Evolutionary conservation across 2,113 vertebrate genomes (phyloP).

Genomic region (Lycocorax pyrrhopterus): DNA sequence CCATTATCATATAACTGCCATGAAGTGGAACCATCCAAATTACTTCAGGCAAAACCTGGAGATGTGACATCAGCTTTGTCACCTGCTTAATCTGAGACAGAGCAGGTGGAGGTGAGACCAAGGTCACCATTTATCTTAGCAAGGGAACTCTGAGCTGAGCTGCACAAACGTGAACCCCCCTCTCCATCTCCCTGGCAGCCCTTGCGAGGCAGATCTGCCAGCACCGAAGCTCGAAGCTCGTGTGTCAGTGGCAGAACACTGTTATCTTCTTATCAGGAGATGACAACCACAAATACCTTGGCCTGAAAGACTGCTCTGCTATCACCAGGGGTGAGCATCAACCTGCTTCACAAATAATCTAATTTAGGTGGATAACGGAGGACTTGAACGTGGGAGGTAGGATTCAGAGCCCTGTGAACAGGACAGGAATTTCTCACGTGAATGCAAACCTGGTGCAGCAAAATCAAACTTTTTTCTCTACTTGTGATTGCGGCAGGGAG

Average conservation of each 20-base stretch:
- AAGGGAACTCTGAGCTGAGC: neutral
- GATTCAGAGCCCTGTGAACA: neutral
- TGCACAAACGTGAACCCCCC: neutral
- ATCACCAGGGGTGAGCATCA: neutral
- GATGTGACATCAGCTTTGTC: neutral
- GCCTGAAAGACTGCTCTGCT: neutral
- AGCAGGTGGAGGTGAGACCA: conserved; percentile 16
- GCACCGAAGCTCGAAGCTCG: neutral
- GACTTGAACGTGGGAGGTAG: neutral
- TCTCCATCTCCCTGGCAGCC: neutral
- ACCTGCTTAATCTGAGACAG: neutral
- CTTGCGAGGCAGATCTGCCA: neutral
- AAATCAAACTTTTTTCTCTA: neutral
- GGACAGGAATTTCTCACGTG: neutral
- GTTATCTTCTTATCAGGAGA: conserved; percentile 46
- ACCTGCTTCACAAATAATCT: neutral
- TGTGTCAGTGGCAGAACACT: neutral
- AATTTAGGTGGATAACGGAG: conserved; percentile 12
- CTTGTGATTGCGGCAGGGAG: neutral
- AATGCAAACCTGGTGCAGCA: neutral
- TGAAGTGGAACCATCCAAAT: neutral
- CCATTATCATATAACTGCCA: neutral
- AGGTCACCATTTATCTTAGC: conserved; percentile 7
- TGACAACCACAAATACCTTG: conserved; percentile 36
- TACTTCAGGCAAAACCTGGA: neutral